Evolutionary conservation across 2,797 vertebrate genomes (phyloP).

Genomic region (Synanceia verrucosa): DNA sequence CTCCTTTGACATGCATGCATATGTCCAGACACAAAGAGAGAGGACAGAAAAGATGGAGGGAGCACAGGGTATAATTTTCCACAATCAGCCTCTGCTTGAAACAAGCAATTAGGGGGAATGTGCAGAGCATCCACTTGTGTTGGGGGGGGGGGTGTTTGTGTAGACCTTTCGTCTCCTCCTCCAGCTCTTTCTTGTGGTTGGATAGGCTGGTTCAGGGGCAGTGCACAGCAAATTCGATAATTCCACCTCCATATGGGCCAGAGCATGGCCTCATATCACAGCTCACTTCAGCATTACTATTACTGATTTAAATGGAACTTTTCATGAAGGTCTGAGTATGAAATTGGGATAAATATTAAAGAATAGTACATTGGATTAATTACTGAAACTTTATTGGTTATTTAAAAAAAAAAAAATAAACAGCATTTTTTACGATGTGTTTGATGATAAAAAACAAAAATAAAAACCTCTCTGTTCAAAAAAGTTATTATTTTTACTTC

Average conservation of each 20-base stretch:
- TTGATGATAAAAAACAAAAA: too few relatives aligned
- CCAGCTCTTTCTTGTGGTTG: conserved; percentile 79
- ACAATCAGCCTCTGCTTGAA: conserved; percentile 93
- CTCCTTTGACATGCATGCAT: conserved; percentile 40
- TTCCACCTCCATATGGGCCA: conserved; percentile 89
- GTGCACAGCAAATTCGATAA: conserved; percentile 93
- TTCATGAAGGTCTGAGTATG: background rate
- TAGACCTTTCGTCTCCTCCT: conserved; percentile 86
- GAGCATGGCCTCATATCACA: conserved; percentile 65
- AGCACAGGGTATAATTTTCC: conserved; percentile 91
- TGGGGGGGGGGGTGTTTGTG: conserved; percentile 80
- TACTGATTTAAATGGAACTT: too few relatives aligned
- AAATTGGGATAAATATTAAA: background rate
- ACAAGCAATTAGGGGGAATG: conserved; percentile 92
- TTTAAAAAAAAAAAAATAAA: too few relatives aligned
- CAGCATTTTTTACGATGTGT: background rate
- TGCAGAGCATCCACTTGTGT: conserved; percentile 82
- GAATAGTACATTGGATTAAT: background rate
- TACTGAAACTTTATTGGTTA: background rate
- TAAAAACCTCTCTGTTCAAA: too few relatives aligned
- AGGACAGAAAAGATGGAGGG: conserved; percentile 42
- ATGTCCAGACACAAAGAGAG: conserved; percentile 60
- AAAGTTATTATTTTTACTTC: too few relatives aligned
- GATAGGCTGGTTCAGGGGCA: conserved; percentile 89
- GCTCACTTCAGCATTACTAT: too few relatives aligned